A percentile compares a stretch with the other conserved stretches of the same genome.
These are phyloP conservation scores for Acanthosepion lycidas DNA, from an alignment of 2,888 invertebrate species.

Conservation along the genomic window DNA sequence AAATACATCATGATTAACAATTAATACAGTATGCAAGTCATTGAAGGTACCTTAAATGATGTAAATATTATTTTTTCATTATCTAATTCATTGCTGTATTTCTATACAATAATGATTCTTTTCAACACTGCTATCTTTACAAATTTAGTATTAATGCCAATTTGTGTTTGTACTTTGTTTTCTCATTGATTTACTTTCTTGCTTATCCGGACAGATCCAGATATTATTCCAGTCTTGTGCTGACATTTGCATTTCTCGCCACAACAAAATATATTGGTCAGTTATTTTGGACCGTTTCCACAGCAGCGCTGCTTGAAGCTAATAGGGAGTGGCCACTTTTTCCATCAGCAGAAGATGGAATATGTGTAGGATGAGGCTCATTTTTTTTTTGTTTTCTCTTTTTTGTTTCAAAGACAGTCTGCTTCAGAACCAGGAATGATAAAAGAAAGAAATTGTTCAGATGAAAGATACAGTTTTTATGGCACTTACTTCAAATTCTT, in stretches of 20 bases:
- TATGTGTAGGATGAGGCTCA: neutral
- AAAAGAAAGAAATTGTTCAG: no score
- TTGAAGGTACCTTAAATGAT: neutral
- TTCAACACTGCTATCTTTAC: neutral
- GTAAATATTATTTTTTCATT: neutral
- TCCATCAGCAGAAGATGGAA: neutral
- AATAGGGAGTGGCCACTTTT: neutral
- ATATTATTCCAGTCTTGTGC: constrained; percentile 6
- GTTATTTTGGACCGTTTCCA: constrained; percentile 14
- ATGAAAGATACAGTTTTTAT: neutral
- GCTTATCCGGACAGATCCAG: neutral
- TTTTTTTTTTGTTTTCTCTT: neutral
- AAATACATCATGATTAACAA: neutral
- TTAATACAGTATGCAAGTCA: neutral
- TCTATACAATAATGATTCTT: neutral
- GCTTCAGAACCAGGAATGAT: no score
- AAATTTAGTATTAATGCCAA: neutral
- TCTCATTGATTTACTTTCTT: neutral
- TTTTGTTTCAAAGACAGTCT: no score
- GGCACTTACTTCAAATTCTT: neutral
- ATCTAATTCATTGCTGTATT: no score
- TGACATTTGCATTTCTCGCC: neutral
- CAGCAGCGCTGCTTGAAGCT: neutral
- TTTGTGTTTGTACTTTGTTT: neutral
- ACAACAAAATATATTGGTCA: neutral